Evolutionary conservation across 2,888 invertebrate species (phyloP).

Genomic region (Caenorhabditis sp.): DNA sequence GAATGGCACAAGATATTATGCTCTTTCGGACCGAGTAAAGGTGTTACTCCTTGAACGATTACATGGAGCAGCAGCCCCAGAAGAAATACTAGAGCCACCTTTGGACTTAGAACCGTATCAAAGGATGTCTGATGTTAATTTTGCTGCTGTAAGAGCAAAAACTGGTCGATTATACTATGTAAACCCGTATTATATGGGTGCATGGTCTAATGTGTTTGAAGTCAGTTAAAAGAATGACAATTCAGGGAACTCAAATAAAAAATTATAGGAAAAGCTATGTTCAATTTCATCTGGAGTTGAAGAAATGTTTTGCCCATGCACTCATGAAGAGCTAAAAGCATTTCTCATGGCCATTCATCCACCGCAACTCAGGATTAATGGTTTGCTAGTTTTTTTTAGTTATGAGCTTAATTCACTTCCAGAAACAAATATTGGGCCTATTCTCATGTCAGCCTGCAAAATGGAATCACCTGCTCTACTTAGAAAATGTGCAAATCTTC

Average conservation of each 20-base stretch:
- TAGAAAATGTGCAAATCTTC: slow-evolving; percentile 77
- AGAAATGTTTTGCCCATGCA: slow-evolving; percentile 77
- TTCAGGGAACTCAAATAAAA: no score
- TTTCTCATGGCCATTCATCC: slow-evolving; percentile 79
- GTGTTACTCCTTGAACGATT: slow-evolving; percentile 77
- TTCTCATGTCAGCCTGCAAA: slow-evolving; percentile 78
- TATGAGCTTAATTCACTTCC: neutral
- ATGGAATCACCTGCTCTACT: slow-evolving; percentile 78
- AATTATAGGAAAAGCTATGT: slow-evolving; percentile 63
- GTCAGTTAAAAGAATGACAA: no score
- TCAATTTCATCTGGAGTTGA: slow-evolving; percentile 66
- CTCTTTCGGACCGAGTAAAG: slow-evolving; percentile 78
- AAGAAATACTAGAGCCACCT: slow-evolving; percentile 78
- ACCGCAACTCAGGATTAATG: slow-evolving; percentile 79
- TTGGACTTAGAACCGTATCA: slow-evolving; percentile 76
- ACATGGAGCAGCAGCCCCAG: slow-evolving; percentile 77
- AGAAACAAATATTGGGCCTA: slow-evolving; percentile 78
- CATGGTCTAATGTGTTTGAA: slow-evolving; percentile 78
- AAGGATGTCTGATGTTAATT: slow-evolving; percentile 75
- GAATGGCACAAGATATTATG: slow-evolving; percentile 77
- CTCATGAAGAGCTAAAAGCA: slow-evolving; percentile 78
- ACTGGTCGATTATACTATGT: slow-evolving; percentile 77
- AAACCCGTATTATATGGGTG: slow-evolving; percentile 78
- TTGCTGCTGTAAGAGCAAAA: slow-evolving; percentile 77
- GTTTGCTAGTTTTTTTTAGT: no score